Base-by-base conservation (phyloP, 2,888 invertebrate species). In the Elmis aenea region DNA sequence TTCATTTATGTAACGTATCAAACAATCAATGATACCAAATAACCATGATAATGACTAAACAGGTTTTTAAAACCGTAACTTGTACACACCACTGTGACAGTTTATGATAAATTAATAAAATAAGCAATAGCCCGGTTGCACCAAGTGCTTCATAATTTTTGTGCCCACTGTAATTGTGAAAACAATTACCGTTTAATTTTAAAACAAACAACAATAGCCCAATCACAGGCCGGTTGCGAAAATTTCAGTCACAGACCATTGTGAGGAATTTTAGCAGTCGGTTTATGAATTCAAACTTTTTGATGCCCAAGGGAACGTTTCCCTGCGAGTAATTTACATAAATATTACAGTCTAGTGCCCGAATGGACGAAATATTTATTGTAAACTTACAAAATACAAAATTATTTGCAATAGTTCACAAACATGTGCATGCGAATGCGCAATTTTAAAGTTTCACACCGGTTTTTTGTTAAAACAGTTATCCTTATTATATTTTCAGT, bases 321-420 rank as follows among this genome's bases (percentile, higher is more conserved):
- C 34, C 37, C 33, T 28, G 24, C 9, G 57, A 61, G 66, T 67
- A 67, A 66, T 67, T 67, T 67, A 66, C 67, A 67, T 64, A 67
- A 67, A 67, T 67, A 67, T 67, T 60, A 54, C 55, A 59, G 65
- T 66, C 64, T 64, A 65, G 50, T 60, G 67, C 67, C 68, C 68
- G 67, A 68, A 66, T 61, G 60, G 68, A 67, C 67, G 54, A 48
- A 61, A 65, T 67, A 68, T 67, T 67, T 67, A 67, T 67, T 63
- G 68, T 68, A 67, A 67, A 68, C 65, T 67, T 66, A 57, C 51
- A 43, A 56, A 64, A 55, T 62, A n/a, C n/a, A n/a, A n/a, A n/a
- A n/a, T 67, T 65, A 55, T 65, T 68, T 68, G 66, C 68, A 68
- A 68, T 68, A 68, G 68, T 66, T 64, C 66, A 67, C 54, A 57